Conservation (phyloP, 2,113 vertebrate species). For the Actinemys pallida region DNA sequence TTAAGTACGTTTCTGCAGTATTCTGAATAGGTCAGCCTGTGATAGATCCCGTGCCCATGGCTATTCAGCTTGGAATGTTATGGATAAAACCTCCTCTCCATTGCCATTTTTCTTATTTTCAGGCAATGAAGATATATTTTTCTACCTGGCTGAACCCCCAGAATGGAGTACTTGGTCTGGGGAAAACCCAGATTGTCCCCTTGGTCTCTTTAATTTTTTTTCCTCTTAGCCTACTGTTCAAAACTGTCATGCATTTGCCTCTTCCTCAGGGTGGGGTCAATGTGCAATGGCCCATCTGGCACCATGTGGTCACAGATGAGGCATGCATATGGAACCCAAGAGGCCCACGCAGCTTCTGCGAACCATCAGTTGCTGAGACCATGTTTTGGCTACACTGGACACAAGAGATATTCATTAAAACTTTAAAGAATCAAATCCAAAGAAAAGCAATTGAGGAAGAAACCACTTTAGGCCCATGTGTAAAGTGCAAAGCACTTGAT, state of each 20-base stretch:
- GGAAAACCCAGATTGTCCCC: slow-evolving; percentile 35
- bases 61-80: rapidly evolving
- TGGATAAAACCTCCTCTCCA: background rate
- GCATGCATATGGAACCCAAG: slow-evolving; percentile 33
- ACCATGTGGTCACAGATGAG: slow-evolving; percentile 55
- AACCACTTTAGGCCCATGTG: slow-evolving; percentile 13
- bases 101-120: background rate
- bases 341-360: background rate
- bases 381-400: slow-evolving; percentile 40
- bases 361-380: slow-evolving; percentile 53
- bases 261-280: slow-evolving; percentile 44
- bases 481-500: background rate
- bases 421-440: background rate
- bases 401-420: background rate
- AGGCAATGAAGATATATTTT: background rate
- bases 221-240: slow-evolving; percentile 19
- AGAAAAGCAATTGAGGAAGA: background rate
- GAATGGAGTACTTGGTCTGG: background rate
- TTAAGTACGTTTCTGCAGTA: background rate
- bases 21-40: background rate
- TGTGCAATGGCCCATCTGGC: slow-evolving; percentile 31
- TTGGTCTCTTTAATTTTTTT: slow-evolving; percentile 9
- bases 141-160: background rate
- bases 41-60: background rate
- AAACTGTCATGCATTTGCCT: slow-evolving; percentile 10